A percentile compares a stretch with the other conserved stretches of the same genome.
Evolutionary conservation across 2,888 invertebrate species (phyloP).

Genomic region (Zhengitettix transpicula): DNA sequence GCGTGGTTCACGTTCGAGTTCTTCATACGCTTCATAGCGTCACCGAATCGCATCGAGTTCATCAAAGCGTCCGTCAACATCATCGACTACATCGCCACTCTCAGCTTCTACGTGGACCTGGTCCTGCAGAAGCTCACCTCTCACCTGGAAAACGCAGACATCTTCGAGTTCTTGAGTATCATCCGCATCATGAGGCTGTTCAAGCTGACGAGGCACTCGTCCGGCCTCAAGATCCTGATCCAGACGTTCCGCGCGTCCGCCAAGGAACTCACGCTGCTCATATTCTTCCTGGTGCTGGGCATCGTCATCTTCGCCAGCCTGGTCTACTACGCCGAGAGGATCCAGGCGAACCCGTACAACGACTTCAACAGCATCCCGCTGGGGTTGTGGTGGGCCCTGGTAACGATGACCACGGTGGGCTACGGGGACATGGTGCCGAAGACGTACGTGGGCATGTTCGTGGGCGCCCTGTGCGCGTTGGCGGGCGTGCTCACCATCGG

Average conservation of each 20-base stretch:
- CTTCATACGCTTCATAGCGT: constrained; percentile 77
- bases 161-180: constrained; percentile 93
- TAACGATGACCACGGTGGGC: constrained; percentile 97
- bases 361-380: constrained; percentile 97
- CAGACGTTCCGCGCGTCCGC: constrained; percentile 95
- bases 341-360: constrained; percentile 87
- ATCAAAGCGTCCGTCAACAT: constrained; percentile 93
- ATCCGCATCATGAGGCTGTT: constrained; percentile 95
- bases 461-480: constrained; percentile 92
- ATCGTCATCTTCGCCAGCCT: constrained; percentile 96
- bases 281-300: constrained; percentile 94
- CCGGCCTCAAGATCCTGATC: constrained; percentile 93
- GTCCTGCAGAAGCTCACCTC: constrained; percentile 77
- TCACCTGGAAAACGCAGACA: constrained; percentile 85
- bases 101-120: constrained; percentile 95
- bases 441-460: constrained; percentile 97
- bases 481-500: constrained; percentile 98
- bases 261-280: constrained; percentile 86
- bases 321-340: constrained; percentile 95
- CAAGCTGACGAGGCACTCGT: constrained; percentile 91
- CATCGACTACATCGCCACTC: constrained; percentile 96
- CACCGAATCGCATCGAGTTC: constrained; percentile 78
- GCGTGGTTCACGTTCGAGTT: constrained; percentile 99
- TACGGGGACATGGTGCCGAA: constrained; percentile 98
- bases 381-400: constrained; percentile 97